These are phyloP conservation scores for Megamerina dolium DNA, from an alignment of 2,888 invertebrate species.

Conservation along the genomic window DNA sequence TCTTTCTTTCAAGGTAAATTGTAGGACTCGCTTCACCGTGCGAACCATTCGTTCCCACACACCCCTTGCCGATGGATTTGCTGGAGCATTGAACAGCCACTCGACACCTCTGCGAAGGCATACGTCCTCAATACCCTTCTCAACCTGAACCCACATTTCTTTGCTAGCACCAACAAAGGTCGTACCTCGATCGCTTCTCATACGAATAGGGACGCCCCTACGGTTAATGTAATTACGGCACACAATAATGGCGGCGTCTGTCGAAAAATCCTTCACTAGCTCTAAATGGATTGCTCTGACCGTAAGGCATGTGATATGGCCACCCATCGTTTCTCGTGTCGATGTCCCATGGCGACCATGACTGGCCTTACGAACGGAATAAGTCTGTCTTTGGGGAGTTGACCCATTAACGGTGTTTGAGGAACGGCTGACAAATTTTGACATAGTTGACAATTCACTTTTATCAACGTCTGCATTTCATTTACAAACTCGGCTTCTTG, in stretches of 20 bases:
- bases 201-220: no score
- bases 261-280: conserved; percentile 8
- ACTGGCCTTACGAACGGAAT: no score
- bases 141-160: no score
- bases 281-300: conserved; percentile 13
- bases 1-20: conserved; percentile 17
- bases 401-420: no score
- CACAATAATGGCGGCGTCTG: conserved; percentile 4
- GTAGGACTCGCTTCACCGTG: conserved; percentile 14
- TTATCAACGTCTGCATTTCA: no score
- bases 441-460: no score
- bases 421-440: no score
- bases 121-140: conserved; percentile 4
- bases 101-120: conserved; percentile 9
- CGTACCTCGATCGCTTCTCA: conserved; percentile 11
- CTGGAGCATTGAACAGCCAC: conserved; percentile 21
- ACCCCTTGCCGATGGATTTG: conserved; percentile 12
- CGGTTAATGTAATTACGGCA: conserved; percentile 10
- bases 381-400: no score
- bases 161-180: conserved; percentile 12
- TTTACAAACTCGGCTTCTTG: no score
- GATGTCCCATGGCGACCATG: conserved; percentile 1
- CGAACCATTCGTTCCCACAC: conserved; percentile 18
- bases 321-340: no score
- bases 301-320: conserved; percentile 5